These are phyloP conservation scores for Seriola quinqueradiata DNA, from an alignment of 2,113 vertebrate species.

Conservation along the genomic window DNA sequence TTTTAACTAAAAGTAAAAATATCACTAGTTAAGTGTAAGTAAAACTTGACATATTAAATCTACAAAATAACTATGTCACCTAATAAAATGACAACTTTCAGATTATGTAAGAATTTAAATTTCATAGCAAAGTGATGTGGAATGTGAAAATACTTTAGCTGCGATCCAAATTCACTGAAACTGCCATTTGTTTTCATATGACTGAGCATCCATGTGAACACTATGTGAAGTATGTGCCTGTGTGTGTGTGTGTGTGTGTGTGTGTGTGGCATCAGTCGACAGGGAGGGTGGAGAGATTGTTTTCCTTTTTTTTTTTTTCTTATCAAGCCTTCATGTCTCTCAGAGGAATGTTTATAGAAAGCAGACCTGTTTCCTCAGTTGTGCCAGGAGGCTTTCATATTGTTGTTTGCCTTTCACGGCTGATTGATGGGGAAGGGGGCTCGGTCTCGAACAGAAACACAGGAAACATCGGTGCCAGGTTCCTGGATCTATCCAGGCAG, in stretches of 20 bases:
- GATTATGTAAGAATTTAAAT: neutral
- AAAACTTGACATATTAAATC: neutral
- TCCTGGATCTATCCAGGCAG: conserved; percentile 12
- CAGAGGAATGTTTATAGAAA: conserved; percentile 81
- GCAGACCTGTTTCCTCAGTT: conserved; percentile 72
- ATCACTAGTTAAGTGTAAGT: neutral
- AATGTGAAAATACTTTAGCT: neutral
- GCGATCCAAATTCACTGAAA: neutral
- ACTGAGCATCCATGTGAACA: conserved; percentile 58
- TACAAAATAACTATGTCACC: neutral
- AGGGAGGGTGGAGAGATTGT: conserved; percentile 46
- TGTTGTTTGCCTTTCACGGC: conserved; percentile 75
- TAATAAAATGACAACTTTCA: neutral
- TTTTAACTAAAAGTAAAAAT: neutral
- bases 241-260: conserved; percentile 16
- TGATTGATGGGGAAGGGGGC: conserved; percentile 75
- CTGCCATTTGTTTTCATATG: conserved; percentile 21
- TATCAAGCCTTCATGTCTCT: conserved; percentile 74
- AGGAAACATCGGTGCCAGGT: conserved; percentile 64
- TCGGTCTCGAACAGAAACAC: conserved; percentile 64
- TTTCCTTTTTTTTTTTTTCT: conserved; percentile 59
- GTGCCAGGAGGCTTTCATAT: conserved; percentile 66
- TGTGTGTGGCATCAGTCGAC: conserved; percentile 42
- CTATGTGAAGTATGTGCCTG: conserved; percentile 71
- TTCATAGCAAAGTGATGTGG: neutral